These are phyloP conservation scores for Catotricha subobsoleta DNA, from an alignment of 2,888 invertebrate genomes.

Conservation along the genomic window DNA sequence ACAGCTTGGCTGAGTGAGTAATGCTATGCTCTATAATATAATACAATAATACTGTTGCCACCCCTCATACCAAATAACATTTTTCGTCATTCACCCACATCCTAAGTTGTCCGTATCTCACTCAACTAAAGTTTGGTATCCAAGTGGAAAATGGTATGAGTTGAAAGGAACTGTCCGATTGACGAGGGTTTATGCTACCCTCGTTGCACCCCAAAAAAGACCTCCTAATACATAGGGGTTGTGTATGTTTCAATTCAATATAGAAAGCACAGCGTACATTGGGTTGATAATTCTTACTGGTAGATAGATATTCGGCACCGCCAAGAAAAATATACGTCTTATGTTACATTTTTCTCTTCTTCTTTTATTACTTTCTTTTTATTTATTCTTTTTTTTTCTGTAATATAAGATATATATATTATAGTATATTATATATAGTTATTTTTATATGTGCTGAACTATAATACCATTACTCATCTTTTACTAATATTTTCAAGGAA, in stretches of 20 bases:
- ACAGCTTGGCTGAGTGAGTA: too few species aligned
- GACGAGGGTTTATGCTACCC: constrained; percentile 9
- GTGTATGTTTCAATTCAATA: neutral
- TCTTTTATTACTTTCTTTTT: too few species aligned
- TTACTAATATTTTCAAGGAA: neutral
- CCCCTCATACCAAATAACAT: neutral
- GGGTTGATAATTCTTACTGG: neutral
- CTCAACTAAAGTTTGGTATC: constrained; percentile 5
- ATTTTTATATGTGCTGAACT: neutral
- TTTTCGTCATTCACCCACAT: neutral
- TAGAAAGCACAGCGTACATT: neutral
- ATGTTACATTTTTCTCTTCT: too few species aligned
- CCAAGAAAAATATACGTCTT: too few species aligned
- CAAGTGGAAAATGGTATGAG: constrained; percentile 2
- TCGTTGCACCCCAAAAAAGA: constrained; percentile 1
- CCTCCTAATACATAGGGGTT: constrained; percentile 3
- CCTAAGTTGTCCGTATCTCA: constrained; percentile 4
- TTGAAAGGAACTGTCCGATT: constrained; percentile 9
- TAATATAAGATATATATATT: neutral
- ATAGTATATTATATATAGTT: neutral
- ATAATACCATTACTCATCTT: neutral
- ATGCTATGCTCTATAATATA: too few species aligned
- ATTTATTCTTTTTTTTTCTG: too few species aligned
- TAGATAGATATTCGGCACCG: neutral
- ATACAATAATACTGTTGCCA: neutral